These are phyloP conservation scores for Phasianus colchicus DNA, from an alignment of 2,113 vertebrate species.

Conservation along the genomic window DNA sequence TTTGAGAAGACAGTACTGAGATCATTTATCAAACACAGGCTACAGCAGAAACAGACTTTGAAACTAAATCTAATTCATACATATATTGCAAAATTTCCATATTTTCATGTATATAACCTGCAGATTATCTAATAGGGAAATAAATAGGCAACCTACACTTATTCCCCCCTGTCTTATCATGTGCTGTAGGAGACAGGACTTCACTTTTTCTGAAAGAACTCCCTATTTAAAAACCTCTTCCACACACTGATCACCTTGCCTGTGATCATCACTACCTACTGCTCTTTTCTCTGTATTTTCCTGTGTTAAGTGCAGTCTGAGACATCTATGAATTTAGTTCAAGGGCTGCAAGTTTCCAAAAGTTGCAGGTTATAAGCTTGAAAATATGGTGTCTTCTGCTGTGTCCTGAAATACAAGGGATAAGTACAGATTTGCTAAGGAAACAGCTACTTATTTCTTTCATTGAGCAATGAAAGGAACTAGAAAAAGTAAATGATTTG, in stretches of 20 bases:
- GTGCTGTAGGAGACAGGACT: neutral
- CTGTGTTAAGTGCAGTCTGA: neutral
- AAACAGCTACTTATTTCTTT: neutral
- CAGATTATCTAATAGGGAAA: slow-evolving; percentile 11
- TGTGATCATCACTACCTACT: neutral
- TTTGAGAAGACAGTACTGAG: neutral
- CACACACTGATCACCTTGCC: neutral
- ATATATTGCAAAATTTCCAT: neutral
- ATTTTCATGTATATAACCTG: slow-evolving; percentile 51
- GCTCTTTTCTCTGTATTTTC: neutral
- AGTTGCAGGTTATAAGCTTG: slow-evolving; percentile 14
- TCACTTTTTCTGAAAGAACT: neutral
- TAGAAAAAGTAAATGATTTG: neutral
- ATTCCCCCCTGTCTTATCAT: neutral
- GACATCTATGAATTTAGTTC: neutral
- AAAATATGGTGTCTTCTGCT: neutral
- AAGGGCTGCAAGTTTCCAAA: neutral
- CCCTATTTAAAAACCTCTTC: slow-evolving; percentile 1
- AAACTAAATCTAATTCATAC: neutral
- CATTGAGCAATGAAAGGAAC: neutral
- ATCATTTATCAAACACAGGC: neutral
- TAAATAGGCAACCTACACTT: neutral
- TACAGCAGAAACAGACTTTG: neutral
- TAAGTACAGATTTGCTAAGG: neutral
- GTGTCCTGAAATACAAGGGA: neutral